These are phyloP conservation scores for Calidris pugnax DNA, from an alignment of 2,113 vertebrate genomes.

Conservation along the genomic window DNA sequence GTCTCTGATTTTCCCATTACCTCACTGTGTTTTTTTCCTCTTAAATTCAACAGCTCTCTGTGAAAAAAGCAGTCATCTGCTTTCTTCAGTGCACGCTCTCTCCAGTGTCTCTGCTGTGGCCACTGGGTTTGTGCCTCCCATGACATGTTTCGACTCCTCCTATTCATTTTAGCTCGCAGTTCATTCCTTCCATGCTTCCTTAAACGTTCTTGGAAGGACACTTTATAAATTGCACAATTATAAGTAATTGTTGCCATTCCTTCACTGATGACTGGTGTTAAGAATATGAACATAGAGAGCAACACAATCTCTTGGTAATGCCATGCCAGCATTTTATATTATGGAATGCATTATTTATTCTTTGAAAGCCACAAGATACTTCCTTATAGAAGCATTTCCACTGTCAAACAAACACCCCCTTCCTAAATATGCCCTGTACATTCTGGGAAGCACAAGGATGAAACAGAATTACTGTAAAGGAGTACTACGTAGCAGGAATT, in stretches of 20 bases:
- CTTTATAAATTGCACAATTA: conserved; percentile 50
- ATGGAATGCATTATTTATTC: conserved; percentile 39
- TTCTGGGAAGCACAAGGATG: conserved; percentile 12
- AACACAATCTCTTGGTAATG: not conserved
- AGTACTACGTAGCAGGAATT: not conserved
- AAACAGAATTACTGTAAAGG: conserved; percentile 22
- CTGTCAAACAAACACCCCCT: not conserved
- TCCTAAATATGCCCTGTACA: not conserved
- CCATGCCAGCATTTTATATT: not conserved
- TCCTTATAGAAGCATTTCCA: conserved; percentile 9
- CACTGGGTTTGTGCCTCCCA: not conserved
- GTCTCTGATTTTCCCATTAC: not conserved
- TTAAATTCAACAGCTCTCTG: not conserved
- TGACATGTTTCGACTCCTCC: not conserved
- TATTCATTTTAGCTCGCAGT: not conserved
- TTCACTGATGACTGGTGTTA: conserved; percentile 10
- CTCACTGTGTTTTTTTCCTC: not conserved
- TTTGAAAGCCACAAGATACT: not conserved
- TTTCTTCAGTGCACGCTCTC: not conserved
- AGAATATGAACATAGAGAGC: not conserved
- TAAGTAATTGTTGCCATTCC: conserved; percentile 37
- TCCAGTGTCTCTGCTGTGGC: not conserved
- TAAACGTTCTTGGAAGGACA: conserved; percentile 44
- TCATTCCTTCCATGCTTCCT: conserved; percentile 26
- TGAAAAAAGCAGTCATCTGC: not conserved